A percentile compares a stretch with the other conserved stretches of the same genome.
phyloP scores from a whole-genome alignment of 2,113 vertebrate genomes.

The Vulpes vulpes region DNA sequence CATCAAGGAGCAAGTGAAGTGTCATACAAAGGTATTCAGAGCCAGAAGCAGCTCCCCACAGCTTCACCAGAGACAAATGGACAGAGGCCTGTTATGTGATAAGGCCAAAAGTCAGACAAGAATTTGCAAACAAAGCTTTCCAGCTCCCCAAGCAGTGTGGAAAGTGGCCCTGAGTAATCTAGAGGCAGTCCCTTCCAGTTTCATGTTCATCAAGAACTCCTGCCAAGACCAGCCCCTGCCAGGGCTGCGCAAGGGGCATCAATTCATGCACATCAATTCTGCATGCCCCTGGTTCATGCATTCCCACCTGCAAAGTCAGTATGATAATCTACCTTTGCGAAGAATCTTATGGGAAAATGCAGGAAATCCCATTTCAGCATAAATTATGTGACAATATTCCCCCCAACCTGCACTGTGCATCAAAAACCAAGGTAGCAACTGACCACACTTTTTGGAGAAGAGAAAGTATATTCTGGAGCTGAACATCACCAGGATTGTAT shows the following conservation, averaged over 20 bases:
- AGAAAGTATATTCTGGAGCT: not conserved
- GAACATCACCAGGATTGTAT: slow-evolving; percentile 38
- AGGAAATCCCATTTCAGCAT: slow-evolving; percentile 7
- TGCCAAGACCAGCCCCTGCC: not conserved
- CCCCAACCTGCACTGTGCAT: not conserved
- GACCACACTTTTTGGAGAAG: not conserved
- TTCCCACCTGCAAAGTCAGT: not conserved
- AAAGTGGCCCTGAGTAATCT: slow-evolving; percentile 51
- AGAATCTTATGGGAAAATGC: not conserved
- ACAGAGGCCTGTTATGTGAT: not conserved
- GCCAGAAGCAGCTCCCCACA: not conserved
- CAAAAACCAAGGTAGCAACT: not conserved
- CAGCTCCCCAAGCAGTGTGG: not conserved
- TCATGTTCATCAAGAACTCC: not conserved
- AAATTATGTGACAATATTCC: not conserved
- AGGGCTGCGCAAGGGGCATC: not conserved
- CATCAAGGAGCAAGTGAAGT: not conserved
- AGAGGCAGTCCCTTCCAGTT: not conserved
- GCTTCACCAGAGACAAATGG: slow-evolving; percentile 15
- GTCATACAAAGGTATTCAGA: not conserved
- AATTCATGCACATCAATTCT: not conserved
- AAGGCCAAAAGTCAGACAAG: slow-evolving; percentile 14
- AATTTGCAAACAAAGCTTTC: slow-evolving; percentile 54
- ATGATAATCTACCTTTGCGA: not conserved
- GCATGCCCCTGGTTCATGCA: no score